Evolutionary conservation across 2,888 invertebrate species (phyloP).

Genomic region (Phasia obesa): DNA sequence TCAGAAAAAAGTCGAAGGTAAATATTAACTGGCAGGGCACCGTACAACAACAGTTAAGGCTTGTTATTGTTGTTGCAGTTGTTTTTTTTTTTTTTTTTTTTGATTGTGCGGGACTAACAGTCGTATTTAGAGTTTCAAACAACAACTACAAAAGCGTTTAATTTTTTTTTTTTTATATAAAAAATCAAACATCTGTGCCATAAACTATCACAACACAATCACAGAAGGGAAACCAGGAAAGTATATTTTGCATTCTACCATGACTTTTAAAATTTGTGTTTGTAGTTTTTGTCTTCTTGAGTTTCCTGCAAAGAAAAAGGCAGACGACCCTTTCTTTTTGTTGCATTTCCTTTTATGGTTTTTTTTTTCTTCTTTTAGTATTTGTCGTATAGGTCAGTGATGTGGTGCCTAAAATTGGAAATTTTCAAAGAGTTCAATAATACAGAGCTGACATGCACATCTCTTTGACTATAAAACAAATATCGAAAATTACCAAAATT

Average conservation of each 20-base stretch:
- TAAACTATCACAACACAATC: conserved; percentile 64
- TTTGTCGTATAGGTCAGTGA: conserved; percentile 60
- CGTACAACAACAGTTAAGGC: conserved; percentile 62
- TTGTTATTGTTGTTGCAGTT: conserved; percentile 33
- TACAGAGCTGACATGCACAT: too few species aligned
- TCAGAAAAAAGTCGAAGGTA: conserved; percentile 59
- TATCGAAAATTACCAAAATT: too few species aligned
- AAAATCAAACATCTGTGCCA: conserved; percentile 72
- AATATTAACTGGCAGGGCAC: conserved; percentile 66
- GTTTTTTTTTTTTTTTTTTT: conserved; percentile 8
- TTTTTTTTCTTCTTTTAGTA: neutral
- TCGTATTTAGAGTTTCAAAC: conserved; percentile 38
- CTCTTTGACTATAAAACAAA: too few species aligned
- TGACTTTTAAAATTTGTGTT: conserved; percentile 54
- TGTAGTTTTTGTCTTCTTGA: neutral
- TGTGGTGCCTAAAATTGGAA: conserved; percentile 10
- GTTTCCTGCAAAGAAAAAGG: conserved; percentile 4
- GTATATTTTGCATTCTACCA: conserved; percentile 45
- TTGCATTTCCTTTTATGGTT: conserved; percentile 32
- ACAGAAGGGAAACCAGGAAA: conserved; percentile 54
- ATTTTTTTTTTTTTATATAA: conserved; percentile 15
- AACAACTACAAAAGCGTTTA: conserved; percentile 35
- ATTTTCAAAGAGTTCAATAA: too few species aligned
- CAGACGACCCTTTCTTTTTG: conserved; percentile 34
- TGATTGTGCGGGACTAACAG: conserved; percentile 59